A percentile compares a stretch with the other conserved stretches of the same genome.
phyloP scores from a whole-genome alignment of 1,140 invertebrate genomes.

The Drosophila simulans region DNA sequence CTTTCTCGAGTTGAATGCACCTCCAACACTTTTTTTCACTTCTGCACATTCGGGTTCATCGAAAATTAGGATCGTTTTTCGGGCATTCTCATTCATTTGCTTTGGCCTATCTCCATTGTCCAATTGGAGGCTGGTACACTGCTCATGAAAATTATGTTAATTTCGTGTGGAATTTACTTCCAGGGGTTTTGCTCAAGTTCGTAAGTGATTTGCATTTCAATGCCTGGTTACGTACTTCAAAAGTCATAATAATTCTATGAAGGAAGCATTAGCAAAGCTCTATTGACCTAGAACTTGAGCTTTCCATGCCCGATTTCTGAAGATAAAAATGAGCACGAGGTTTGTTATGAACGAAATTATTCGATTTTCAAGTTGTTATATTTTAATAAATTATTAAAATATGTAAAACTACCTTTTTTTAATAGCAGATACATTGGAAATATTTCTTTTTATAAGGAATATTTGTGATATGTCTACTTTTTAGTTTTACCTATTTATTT shows the following conservation, averaged over 20 bases:
- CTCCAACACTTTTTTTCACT: slow-evolving; percentile 37
- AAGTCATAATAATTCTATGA: slow-evolving; percentile 34
- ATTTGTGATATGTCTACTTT: too few species aligned
- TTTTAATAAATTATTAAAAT: too few species aligned
- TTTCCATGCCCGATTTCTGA: slow-evolving; percentile 24
- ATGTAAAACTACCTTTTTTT: too few species aligned
- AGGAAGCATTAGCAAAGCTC: slow-evolving; percentile 64
- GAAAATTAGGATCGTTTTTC: slow-evolving; percentile 17
- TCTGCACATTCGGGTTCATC: slow-evolving; percentile 14
- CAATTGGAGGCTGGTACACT: slow-evolving; percentile 49
- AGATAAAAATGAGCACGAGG: slow-evolving; percentile 37
- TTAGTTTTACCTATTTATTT: too few species aligned
- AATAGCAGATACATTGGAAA: too few species aligned
- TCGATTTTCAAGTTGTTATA: not conserved
- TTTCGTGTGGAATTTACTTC: slow-evolving; percentile 41
- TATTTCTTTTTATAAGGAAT: not conserved
- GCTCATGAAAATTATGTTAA: slow-evolving; percentile 48
- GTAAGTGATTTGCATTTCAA: slow-evolving; percentile 48
- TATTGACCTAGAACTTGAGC: slow-evolving; percentile 76
- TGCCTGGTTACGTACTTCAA: slow-evolving; percentile 33
- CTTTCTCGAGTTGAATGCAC: slow-evolving; percentile 43
- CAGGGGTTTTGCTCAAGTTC: slow-evolving; percentile 56
- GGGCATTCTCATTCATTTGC: slow-evolving; percentile 26
- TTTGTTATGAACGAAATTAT: not conserved
- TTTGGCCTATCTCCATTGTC: slow-evolving; percentile 24